Conservation (phyloP, 2,888 invertebrate genomes). For the Polia nebulosa region DNA sequence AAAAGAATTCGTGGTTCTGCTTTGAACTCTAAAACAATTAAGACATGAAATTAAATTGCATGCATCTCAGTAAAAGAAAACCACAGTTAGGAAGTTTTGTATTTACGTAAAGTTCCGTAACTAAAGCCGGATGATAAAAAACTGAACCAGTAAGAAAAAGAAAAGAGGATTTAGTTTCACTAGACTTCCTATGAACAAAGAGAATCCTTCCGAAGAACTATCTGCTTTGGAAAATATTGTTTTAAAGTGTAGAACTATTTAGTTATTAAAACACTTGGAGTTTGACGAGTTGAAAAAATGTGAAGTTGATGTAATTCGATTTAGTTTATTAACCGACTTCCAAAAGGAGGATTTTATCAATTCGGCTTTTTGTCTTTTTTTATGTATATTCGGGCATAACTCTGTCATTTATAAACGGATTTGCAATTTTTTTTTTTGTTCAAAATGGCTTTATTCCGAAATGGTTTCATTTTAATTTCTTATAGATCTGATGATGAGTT, state of each 20-base stretch:
- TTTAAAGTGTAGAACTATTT: slow-evolving; percentile 10
- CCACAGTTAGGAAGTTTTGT: slow-evolving; percentile 28
- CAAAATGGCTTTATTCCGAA: no score
- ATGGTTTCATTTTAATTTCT: no score
- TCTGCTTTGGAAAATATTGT: slow-evolving; percentile 12
- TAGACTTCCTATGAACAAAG: slow-evolving; percentile 38
- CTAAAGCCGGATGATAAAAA: slow-evolving; percentile 22
- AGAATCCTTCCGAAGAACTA: slow-evolving; percentile 25
- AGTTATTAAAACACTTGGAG: neutral
- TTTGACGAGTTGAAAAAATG: neutral
- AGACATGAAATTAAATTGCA: slow-evolving; percentile 48
- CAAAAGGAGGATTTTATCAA: no score
- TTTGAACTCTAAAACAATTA: slow-evolving; percentile 32
- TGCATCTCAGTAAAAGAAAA: slow-evolving; percentile 39
- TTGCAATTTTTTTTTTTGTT: no score
- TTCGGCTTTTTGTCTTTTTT: no score
- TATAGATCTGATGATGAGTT: no score
- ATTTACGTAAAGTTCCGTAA: slow-evolving; percentile 29
- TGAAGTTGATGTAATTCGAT: neutral
- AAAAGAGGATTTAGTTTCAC: slow-evolving; percentile 28
- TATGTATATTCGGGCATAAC: no score
- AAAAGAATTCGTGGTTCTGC: slow-evolving; percentile 16
- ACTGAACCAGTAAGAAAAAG: slow-evolving; percentile 12
- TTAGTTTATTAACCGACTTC: no score
- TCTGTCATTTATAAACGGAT: no score